Conservation (phyloP, 2,888 invertebrate species). For the Penaeus monodon region DNA sequence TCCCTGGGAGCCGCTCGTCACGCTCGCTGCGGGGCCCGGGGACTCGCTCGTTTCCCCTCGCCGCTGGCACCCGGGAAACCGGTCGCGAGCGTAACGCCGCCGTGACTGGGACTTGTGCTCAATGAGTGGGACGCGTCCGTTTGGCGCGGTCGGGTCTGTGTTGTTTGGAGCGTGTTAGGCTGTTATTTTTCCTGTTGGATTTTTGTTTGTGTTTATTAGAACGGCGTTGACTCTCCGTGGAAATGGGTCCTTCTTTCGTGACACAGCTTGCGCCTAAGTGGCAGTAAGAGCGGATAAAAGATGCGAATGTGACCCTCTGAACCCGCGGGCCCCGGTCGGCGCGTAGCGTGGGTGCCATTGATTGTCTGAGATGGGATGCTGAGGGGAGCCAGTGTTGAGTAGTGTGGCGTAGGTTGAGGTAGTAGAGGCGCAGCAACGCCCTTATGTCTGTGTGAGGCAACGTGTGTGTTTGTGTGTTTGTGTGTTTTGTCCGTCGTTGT, state of each 20-base stretch:
- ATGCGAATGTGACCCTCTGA: no score
- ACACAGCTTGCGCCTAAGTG: no score
- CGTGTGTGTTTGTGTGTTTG: conserved; percentile 28
- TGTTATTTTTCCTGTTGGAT: no score
- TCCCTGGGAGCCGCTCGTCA: background rate
- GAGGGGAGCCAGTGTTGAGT: conserved; percentile 34
- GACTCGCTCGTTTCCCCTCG: background rate
- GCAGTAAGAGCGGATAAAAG: no score
- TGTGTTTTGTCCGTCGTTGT: background rate
- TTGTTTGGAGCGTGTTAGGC: no score
- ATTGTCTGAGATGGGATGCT: conserved; percentile 57
- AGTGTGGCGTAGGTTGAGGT: conserved; percentile 23
- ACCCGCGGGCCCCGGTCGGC: conserved; percentile 20
- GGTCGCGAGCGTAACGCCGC: background rate
- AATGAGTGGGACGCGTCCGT: no score
- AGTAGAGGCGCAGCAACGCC: background rate
- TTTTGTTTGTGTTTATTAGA: no score
- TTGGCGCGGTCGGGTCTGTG: no score
- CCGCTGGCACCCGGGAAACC: background rate
- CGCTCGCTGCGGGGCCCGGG: conserved; percentile 23
- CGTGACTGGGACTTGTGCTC: background rate
- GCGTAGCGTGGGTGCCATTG: conserved; percentile 43
- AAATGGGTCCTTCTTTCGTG: no score
- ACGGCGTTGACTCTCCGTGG: no score
- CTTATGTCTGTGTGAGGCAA: conserved; percentile 26